Conservation (phyloP, 2,113 vertebrate genomes). For the Cryptoleucopteryx plumbea region DNA sequence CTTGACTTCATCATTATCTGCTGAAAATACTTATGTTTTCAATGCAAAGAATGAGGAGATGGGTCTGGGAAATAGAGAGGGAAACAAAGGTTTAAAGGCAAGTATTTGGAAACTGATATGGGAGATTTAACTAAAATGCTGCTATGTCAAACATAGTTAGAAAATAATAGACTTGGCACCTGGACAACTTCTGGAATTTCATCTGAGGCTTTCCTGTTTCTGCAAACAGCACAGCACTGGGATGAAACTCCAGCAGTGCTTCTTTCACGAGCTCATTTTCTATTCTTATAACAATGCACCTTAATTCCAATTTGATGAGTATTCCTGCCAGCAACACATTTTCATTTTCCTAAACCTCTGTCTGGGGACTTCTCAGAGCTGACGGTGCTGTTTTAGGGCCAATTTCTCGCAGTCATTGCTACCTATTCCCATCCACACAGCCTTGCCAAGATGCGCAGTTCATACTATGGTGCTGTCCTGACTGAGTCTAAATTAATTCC, state of each 20-base stretch:
- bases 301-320: slow-evolving; percentile 36
- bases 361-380: slow-evolving; percentile 34
- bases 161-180: slow-evolving; percentile 23
- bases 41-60: neutral
- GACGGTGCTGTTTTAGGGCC: slow-evolving; percentile 15
- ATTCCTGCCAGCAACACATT: neutral
- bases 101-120: neutral
- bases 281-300: neutral
- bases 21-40: neutral
- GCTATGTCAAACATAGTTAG: neutral
- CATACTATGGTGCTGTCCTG: neutral
- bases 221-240: neutral
- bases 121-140: neutral
- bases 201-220: neutral
- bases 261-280: neutral
- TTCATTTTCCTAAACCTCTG: slow-evolving; percentile 30
- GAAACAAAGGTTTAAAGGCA: neutral
- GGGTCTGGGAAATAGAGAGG: neutral
- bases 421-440: neutral
- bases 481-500: slow-evolving; percentile 8
- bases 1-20: neutral
- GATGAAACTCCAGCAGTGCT: neutral
- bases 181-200: slow-evolving; percentile 30
- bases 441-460: slow-evolving; percentile 7
- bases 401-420: slow-evolving; percentile 18